A percentile compares a stretch with the other conserved stretches of the same genome.
Conservation (phyloP, 2,888 invertebrate genomes). For the Camptogramma bilineatum region DNA sequence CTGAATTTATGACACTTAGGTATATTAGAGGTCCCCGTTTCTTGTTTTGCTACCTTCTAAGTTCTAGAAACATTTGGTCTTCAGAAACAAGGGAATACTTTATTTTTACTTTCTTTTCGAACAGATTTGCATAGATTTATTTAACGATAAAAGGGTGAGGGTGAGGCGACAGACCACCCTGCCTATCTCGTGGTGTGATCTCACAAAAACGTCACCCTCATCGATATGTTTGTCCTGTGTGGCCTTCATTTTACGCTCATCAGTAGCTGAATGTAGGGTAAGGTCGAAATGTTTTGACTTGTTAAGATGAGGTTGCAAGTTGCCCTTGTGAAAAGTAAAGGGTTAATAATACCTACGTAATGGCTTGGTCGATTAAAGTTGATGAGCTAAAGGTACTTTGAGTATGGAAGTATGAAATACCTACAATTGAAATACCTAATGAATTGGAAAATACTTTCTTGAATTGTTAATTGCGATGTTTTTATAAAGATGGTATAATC, state of each 20-base stretch:
- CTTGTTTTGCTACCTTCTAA: neutral
- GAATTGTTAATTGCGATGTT: neutral
- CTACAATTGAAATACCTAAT: too few species aligned
- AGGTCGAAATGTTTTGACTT: constrained; percentile 32
- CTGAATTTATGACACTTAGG: neutral
- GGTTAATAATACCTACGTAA: constrained; percentile 10
- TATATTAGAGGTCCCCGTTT: neutral
- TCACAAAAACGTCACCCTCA: constrained; percentile 73
- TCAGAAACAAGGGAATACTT: neutral
- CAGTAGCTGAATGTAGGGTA: constrained; percentile 52
- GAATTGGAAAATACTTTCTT: too few species aligned
- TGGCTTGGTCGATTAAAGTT: neutral
- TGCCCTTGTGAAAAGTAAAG: constrained; percentile 14
- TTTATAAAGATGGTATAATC: constrained; percentile 50
- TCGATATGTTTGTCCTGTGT: constrained; percentile 77
- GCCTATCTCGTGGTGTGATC: constrained; percentile 71
- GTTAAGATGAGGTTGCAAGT: constrained; percentile 31
- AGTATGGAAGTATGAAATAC: too few species aligned
- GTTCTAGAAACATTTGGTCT: neutral
- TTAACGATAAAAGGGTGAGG: constrained; percentile 42
- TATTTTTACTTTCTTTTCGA: neutral
- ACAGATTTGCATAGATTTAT: constrained; percentile 13
- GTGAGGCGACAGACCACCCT: constrained; percentile 71
- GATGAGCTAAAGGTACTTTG: neutral
- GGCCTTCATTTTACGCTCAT: constrained; percentile 75